Conservation (phyloP, 2,113 vertebrate genomes). For the Proterorhinus semilunaris region DNA sequence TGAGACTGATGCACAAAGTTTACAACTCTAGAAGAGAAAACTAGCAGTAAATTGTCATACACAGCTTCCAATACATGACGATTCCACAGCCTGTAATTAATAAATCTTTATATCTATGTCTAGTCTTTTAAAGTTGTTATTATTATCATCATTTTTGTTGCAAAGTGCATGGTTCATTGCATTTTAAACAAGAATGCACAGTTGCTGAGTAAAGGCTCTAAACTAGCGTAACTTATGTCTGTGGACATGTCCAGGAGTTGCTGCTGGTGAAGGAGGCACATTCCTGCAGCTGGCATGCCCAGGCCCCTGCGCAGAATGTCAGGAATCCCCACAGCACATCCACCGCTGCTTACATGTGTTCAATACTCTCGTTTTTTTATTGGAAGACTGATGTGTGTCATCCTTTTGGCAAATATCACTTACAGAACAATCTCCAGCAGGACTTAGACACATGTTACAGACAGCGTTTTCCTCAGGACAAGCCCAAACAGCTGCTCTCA, state of each 20-base stretch:
- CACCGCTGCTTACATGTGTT: constrained; percentile 13
- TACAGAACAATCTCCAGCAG: background rate
- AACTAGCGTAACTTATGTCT: background rate
- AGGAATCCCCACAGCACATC: constrained; percentile 58
- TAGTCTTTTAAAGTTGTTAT: no score
- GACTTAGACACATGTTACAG: background rate
- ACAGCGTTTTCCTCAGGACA: background rate
- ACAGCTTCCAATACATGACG: no score
- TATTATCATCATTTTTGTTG: no score
- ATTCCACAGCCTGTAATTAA: background rate
- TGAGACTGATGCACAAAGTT: no score
- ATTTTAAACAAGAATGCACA: background rate
- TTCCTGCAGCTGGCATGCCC: constrained; percentile 75
- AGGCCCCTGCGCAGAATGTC: constrained; percentile 65
- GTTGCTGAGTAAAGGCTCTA: background rate
- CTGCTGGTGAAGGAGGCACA: constrained; percentile 48
- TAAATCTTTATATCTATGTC: no score
- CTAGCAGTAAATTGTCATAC: no score
- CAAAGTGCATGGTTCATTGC: background rate
- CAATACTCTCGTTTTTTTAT: constrained; percentile 8
- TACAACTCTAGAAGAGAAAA: no score
- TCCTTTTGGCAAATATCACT: constrained; percentile 3
- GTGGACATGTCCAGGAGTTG: background rate
- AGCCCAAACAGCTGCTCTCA: constrained; percentile 15
- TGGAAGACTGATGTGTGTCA: constrained; percentile 17